Evolutionary conservation across 2,888 invertebrate species (phyloP).

Genomic region (Macrophya alboannulata): DNA sequence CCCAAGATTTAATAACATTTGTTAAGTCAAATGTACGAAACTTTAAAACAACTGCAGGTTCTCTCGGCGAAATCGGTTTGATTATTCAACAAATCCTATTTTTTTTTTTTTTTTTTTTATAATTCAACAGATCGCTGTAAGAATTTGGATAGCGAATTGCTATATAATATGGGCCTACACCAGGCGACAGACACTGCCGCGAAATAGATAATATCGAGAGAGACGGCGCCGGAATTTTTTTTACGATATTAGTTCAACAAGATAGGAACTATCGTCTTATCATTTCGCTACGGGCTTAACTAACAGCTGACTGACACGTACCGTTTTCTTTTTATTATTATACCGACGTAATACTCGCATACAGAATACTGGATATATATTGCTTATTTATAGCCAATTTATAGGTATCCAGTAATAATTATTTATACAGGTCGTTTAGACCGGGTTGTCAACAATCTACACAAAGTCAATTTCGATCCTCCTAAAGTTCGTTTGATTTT

Average conservation of each 20-base stretch:
- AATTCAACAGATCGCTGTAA: neutral
- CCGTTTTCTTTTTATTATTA: constrained; percentile 6
- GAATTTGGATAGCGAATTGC: neutral
- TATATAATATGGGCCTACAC: neutral
- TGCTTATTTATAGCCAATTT: neutral
- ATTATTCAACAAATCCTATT: neutral
- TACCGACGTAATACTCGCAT: neutral
- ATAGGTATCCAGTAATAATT: neutral
- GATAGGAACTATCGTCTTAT: constrained; percentile 31
- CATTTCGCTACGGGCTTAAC: constrained; percentile 19
- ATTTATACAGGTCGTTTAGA: neutral
- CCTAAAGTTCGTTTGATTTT: neutral
- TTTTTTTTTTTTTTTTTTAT: neutral
- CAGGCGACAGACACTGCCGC: neutral
- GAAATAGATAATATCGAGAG: constrained; percentile 8
- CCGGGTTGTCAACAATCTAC: neutral
- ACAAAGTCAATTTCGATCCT: neutral
- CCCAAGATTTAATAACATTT: neutral
- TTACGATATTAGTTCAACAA: constrained; percentile 37
- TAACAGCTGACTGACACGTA: constrained; percentile 24
- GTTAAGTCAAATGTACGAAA: neutral
- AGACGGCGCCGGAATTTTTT: neutral
- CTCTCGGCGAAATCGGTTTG: neutral
- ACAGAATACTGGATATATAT: constrained; percentile 11
- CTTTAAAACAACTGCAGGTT: neutral